A percentile compares a stretch with the other conserved stretches of the same genome.
phyloP scores from a whole-genome alignment of 2,888 invertebrate species.

The Idaea aversata region DNA sequence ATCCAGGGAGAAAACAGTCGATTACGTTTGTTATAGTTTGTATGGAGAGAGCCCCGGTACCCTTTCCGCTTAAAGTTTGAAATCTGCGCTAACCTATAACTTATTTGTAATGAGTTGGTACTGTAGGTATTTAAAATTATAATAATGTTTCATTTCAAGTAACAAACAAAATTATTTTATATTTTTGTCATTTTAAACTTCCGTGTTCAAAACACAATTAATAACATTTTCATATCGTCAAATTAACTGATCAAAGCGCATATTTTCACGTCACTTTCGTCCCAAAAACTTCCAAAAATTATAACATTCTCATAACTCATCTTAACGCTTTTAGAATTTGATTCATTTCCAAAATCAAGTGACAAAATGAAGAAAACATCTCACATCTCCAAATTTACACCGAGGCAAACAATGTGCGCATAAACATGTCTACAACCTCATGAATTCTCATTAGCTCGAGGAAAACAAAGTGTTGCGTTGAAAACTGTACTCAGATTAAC shows the following conservation, averaged over 20 bases:
- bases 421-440: slow-evolving; percentile 36
- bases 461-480: slow-evolving; percentile 28
- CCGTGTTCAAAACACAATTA: background rate
- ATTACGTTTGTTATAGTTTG: too few relatives aligned
- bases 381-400: background rate
- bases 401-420: background rate
- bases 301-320: background rate
- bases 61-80: too few relatives aligned
- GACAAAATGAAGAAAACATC: background rate
- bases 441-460: slow-evolving; percentile 47
- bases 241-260: background rate
- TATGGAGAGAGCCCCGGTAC: too few relatives aligned
- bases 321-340: background rate
- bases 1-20: too few relatives aligned
- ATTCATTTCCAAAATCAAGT: background rate
- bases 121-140: too few relatives aligned
- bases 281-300: background rate
- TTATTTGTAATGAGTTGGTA: too few relatives aligned
- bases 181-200: slow-evolving; percentile 1
- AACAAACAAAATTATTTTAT: background rate
- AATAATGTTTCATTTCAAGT: too few relatives aligned
- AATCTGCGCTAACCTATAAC: too few relatives aligned
- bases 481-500: slow-evolving; percentile 27
- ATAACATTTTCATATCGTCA: background rate
- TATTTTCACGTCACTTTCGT: background rate